Evolutionary conservation across 2,113 vertebrate species (phyloP).

Genomic region (Siniperca chuatsi): DNA sequence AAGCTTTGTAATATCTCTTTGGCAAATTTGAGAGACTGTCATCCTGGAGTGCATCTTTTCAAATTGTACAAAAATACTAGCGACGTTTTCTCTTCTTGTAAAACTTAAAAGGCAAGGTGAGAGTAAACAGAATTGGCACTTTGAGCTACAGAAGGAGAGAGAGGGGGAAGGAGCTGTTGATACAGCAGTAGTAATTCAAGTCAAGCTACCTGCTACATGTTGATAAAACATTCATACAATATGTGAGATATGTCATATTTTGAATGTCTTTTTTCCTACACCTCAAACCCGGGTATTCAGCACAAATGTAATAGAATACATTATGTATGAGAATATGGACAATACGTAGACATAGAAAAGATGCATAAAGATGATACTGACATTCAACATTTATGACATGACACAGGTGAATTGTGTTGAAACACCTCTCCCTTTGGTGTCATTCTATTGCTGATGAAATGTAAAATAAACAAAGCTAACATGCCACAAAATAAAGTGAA

Average conservation of each 20-base stretch:
- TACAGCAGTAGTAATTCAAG: constrained; percentile 80
- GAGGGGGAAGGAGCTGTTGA: constrained; percentile 57
- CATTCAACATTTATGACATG: constrained; percentile 60
- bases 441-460: constrained; percentile 47
- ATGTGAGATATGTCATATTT: constrained; percentile 58
- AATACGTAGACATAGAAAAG: constrained; percentile 51
- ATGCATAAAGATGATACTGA: constrained; percentile 51
- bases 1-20: constrained; percentile 73
- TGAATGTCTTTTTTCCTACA: constrained; percentile 45
- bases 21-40: constrained; percentile 72
- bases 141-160: constrained; percentile 61
- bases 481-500: constrained; percentile 40
- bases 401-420: constrained; percentile 32
- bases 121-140: constrained; percentile 73
- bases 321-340: constrained; percentile 43
- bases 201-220: constrained; percentile 76
- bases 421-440: constrained; percentile 32
- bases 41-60: constrained; percentile 59
- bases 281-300: constrained; percentile 51
- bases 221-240: constrained; percentile 77
- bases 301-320: constrained; percentile 63
- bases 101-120: constrained; percentile 70
- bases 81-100: constrained; percentile 60
- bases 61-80: constrained; percentile 77
- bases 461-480: constrained; percentile 27